A percentile compares a stretch with the other conserved stretches of the same genome.
Conservation (phyloP, 2,888 invertebrate species). For the Empis livida region DNA sequence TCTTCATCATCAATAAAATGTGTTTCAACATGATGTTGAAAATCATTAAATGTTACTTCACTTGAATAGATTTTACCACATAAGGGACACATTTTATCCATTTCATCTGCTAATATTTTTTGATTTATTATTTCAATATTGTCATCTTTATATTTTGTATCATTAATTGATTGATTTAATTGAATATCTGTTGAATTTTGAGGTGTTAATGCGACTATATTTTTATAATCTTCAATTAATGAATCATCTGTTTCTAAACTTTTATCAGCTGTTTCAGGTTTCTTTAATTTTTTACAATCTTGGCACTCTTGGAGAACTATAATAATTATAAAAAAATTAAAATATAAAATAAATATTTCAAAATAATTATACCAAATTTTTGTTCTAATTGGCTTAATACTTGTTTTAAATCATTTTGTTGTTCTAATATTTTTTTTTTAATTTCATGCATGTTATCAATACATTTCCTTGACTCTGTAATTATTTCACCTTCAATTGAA, state of each 20-base stretch:
- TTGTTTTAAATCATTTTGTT: slow-evolving; percentile 40
- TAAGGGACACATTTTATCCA: slow-evolving; percentile 57
- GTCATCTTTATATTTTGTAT: neutral
- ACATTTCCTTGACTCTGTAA: slow-evolving; percentile 51
- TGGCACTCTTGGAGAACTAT: slow-evolving; percentile 25
- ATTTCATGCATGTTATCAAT: slow-evolving; percentile 48
- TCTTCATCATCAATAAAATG: slow-evolving; percentile 54
- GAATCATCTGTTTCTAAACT: slow-evolving; percentile 30
- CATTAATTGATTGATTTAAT: neutral
- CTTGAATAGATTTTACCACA: slow-evolving; percentile 52
- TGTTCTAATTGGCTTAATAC: neutral
- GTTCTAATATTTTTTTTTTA: slow-evolving; percentile 46
- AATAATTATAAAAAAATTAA: neutral
- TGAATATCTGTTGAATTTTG: neutral
- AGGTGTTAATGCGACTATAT: neutral
- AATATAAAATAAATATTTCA: neutral
- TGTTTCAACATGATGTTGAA: slow-evolving; percentile 62
- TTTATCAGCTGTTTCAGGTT: slow-evolving; percentile 34
- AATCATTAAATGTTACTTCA: slow-evolving; percentile 46
- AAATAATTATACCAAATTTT: neutral
- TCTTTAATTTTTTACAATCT: slow-evolving; percentile 26
- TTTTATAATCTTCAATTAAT: neutral
- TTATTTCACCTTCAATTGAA: slow-evolving; percentile 43
- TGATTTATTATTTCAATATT: slow-evolving; percentile 30
- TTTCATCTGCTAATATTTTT: slow-evolving; percentile 25